Conservation (phyloP, 2,888 invertebrate species). For the Caradrina kadenii region DNA sequence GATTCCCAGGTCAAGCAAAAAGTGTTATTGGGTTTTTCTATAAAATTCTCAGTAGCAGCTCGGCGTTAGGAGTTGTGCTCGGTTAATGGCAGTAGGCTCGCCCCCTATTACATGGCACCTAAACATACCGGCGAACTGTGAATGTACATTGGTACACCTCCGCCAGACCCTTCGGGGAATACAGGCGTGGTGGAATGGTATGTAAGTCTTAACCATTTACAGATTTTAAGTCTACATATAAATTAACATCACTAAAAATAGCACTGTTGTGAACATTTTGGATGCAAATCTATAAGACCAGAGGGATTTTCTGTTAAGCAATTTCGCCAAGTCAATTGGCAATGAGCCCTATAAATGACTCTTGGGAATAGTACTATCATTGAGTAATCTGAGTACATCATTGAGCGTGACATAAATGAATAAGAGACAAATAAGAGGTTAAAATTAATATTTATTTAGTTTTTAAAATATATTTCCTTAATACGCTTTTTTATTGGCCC, state of each 20-base stretch:
- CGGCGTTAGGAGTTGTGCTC: too few species aligned
- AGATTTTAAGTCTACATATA: neutral
- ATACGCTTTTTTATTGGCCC: too few species aligned
- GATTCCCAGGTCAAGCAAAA: too few species aligned
- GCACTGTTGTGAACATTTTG: neutral
- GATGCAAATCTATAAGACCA: neutral
- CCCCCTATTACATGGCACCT: too few species aligned
- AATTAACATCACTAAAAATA: neutral
- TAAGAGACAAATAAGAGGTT: neutral
- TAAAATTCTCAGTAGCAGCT: too few species aligned
- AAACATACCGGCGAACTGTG: too few species aligned
- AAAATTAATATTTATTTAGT: neutral
- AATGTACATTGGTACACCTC: too few species aligned
- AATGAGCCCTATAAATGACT: conserved; percentile 30
- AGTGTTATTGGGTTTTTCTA: too few species aligned
- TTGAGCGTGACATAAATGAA: conserved; percentile 7
- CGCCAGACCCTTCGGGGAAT: too few species aligned
- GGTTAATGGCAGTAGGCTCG: too few species aligned
- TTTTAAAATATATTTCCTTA: too few species aligned
- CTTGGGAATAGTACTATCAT: conserved; percentile 22
- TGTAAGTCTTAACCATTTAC: neutral
- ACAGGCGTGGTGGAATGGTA: too few species aligned
- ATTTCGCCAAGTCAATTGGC: conserved; percentile 19
- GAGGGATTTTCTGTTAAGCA: conserved; percentile 26
- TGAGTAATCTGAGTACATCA: conserved; percentile 14